These are phyloP conservation scores for Osmerus mordax DNA, from an alignment of 2,113 vertebrate species.

Conservation along the genomic window DNA sequence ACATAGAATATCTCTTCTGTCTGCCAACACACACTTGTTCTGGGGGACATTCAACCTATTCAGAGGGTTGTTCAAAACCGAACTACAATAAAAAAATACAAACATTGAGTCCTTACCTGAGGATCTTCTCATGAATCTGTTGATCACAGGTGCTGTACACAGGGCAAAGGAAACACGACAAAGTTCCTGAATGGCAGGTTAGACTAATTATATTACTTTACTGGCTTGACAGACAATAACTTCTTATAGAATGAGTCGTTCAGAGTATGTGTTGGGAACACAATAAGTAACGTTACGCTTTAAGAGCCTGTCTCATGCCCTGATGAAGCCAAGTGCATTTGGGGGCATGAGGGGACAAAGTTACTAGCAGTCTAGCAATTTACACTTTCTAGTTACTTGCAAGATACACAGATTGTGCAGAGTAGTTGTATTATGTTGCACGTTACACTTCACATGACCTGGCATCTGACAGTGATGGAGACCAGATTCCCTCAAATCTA, in stretches of 20 bases:
- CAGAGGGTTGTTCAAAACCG: neutral
- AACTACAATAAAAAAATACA: neutral
- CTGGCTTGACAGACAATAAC: too few relatives aligned
- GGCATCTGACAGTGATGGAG: neutral
- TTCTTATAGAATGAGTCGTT: too few relatives aligned
- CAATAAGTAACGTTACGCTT: too few relatives aligned
- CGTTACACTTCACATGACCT: neutral
- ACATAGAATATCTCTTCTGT: neutral
- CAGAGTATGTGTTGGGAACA: too few relatives aligned
- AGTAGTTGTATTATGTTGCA: neutral
- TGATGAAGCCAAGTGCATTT: too few relatives aligned
- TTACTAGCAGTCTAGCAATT: too few relatives aligned
- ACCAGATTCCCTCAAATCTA: too few relatives aligned
- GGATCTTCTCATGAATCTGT: slow-evolving; percentile 31
- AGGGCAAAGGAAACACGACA: slow-evolving; percentile 1
- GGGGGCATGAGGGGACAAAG: too few relatives aligned
- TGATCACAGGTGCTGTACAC: slow-evolving; percentile 28
- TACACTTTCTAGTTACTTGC: too few relatives aligned
- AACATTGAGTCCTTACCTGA: slow-evolving; percentile 27
- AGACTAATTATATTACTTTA: too few relatives aligned
- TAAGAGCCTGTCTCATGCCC: too few relatives aligned
- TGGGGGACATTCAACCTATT: neutral
- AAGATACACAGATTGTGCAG: neutral
- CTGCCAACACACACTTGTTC: neutral
- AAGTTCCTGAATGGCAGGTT: neutral